phyloP scores from a whole-genome alignment of 2,888 invertebrate species.

The Catocala nupta region DNA sequence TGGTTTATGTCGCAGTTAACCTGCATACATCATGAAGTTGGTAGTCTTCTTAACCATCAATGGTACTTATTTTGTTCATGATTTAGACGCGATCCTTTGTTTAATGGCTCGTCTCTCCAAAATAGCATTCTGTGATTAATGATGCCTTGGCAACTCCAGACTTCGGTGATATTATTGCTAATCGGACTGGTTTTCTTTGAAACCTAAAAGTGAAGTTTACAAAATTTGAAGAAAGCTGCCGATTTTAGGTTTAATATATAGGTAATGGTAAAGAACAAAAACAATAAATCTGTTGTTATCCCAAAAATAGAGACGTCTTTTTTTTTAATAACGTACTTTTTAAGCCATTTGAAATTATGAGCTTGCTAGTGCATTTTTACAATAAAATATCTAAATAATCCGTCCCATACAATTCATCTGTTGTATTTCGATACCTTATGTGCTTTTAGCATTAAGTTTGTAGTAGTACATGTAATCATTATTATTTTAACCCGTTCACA shows the following conservation, averaged over 20 bases:
- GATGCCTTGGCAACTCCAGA: constrained; percentile 76
- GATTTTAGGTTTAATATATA: constrained; percentile 54
- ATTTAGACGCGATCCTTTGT: constrained; percentile 31
- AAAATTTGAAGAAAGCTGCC: constrained; percentile 55
- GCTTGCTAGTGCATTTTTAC: constrained; percentile 62
- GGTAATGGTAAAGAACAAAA: constrained; percentile 44
- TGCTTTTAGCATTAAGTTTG: constrained; percentile 63
- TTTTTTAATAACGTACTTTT: constrained; percentile 42
- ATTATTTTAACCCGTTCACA: constrained; percentile 74
- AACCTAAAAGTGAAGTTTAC: constrained; percentile 44
- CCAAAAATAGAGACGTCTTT: constrained; percentile 31
- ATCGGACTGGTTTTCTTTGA: constrained; percentile 62
- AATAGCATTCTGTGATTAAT: constrained; percentile 79
- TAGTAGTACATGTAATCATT: constrained; percentile 60
- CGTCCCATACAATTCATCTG: constrained; percentile 67
- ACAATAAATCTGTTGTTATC: constrained; percentile 53
- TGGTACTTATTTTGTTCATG: constrained; percentile 55
- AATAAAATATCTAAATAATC: constrained; percentile 52
- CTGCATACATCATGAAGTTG: constrained; percentile 25
- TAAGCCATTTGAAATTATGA: constrained; percentile 34
- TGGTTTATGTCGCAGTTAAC: constrained; percentile 33
- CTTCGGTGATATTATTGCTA: constrained; percentile 67
- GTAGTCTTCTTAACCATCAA: constrained; percentile 29
- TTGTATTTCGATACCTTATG: constrained; percentile 52
- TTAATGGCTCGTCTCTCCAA: constrained; percentile 55